Evolutionary conservation across 2,888 invertebrate species (phyloP), one percentile per base, ranked within the genome.

Genomic region (Coelinius sp.): DNA sequence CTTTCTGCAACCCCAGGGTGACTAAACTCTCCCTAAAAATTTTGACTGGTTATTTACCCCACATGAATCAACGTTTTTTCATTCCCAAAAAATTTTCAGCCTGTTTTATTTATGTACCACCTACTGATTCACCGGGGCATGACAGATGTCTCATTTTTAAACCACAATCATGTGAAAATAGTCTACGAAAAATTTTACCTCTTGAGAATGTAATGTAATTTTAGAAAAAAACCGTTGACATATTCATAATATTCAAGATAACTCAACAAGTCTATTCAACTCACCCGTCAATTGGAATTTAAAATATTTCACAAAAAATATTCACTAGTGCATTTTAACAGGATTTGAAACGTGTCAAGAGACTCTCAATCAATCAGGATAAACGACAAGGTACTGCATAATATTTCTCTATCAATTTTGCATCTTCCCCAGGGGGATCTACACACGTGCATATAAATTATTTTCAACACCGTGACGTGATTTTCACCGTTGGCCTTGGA

Each of bases 331-430:
- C 24, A 53, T 53, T 53, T 53, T 4, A 24, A 24, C 24, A 53
- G 53, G 53, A 22, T 22, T 52, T 52, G 22, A 25, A 27, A 53
- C 53, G 27, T 53, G 53, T 53, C 25, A 27, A 53, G 53, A 53
- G 53, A 8, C n/a, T 53, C 53, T 14, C 49, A 49, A 65, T 65
- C 65, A 65, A 65, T 65, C 65, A 65, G 65, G 65, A 65, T 65
- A 46, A 49, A 65, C 49, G 49, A 49, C 27, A 53, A 53, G 53
- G 25, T 8, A 27, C 25, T 53, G 46, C 65, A 49, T 31, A 27
- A 31, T 49, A 31, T 49, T 65, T 49, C 25, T 65, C 17, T 65
- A 20, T 31, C 27, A 65, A 8, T 20, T 44, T 24, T 53, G 53
- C 53, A 53, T 24, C 24, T 53, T 53, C 53, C 25, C 53, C 25